Conservation (phyloP, 2,888 invertebrate species). For the Melitaea athalia region DNA sequence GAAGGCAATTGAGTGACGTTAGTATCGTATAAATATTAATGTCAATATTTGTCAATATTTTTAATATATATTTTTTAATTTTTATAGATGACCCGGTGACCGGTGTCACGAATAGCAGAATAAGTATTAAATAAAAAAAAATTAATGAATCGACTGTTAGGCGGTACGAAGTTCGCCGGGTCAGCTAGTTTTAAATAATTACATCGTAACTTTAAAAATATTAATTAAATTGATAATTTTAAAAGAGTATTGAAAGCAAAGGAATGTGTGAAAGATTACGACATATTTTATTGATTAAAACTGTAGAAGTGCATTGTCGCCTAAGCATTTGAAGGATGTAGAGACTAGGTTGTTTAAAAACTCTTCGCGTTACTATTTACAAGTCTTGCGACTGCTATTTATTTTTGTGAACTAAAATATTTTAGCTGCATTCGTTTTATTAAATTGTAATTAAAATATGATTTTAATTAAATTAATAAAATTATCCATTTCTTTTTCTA, state of each 20-base stretch:
- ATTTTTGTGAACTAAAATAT: neutral
- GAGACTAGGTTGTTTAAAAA: slow-evolving; percentile 5
- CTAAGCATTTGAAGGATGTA: slow-evolving; percentile 5
- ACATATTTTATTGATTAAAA: slow-evolving; percentile 3
- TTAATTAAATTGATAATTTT: neutral
- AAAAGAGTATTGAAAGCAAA: neutral
- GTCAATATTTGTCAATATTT: too few relatives aligned
- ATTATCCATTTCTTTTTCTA: too few relatives aligned
- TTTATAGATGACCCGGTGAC: too few relatives aligned
- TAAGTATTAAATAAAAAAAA: too few relatives aligned
- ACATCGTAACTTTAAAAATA: neutral
- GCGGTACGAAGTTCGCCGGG: too few relatives aligned
- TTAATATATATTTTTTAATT: too few relatives aligned
- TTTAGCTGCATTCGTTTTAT: neutral
- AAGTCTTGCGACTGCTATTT: neutral
- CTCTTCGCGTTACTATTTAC: neutral
- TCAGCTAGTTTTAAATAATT: too few relatives aligned
- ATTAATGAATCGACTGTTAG: too few relatives aligned
- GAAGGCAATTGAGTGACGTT: too few relatives aligned
- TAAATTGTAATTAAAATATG: neutral
- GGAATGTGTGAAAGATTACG: neutral
- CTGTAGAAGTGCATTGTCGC: neutral
- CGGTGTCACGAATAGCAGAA: too few relatives aligned
- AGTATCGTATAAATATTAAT: too few relatives aligned
- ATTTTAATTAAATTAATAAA: too few relatives aligned